phyloP scores from a whole-genome alignment of 2,113 vertebrate species.

The Pholis gunnellus region DNA sequence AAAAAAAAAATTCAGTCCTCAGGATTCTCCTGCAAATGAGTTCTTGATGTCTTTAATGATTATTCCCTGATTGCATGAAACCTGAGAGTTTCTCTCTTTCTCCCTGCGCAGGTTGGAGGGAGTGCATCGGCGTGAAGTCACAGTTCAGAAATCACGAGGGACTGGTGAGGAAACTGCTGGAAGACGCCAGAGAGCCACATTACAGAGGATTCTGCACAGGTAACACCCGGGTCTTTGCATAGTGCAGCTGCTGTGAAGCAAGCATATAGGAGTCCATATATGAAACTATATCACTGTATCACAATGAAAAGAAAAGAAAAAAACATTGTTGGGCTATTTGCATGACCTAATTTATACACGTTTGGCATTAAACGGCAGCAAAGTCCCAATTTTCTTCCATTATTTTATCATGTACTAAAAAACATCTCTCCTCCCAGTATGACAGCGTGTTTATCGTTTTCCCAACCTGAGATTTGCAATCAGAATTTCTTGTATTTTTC shows the following conservation, averaged over 20 bases:
- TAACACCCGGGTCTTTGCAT: slow-evolving; percentile 30
- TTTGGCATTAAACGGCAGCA: background rate
- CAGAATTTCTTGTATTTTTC: background rate
- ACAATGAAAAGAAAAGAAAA: background rate
- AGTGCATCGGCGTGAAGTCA: slow-evolving; percentile 78
- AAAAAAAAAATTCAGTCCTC: background rate
- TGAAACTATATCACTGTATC: no score
- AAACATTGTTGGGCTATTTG: background rate
- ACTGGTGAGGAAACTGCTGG: slow-evolving; percentile 77
- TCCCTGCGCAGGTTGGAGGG: slow-evolving; percentile 80
- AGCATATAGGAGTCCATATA: background rate
- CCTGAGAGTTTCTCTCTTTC: slow-evolving; percentile 13
- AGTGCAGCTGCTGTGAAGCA: background rate
- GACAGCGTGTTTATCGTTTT: no score
- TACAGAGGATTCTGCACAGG: slow-evolving; percentile 79
- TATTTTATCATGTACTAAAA: background rate
- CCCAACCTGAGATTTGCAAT: background rate
- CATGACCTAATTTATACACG: background rate
- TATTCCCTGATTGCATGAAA: slow-evolving; percentile 30
- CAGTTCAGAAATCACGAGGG: slow-evolving; percentile 72
- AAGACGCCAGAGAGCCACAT: slow-evolving; percentile 77
- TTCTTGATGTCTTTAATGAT: slow-evolving; percentile 46
- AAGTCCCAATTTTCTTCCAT: background rate
- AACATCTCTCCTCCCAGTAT: background rate
- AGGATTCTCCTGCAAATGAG: slow-evolving; percentile 27